phyloP scores from a whole-genome alignment of 2,797 vertebrate genomes.

The Mormyrus hasselquistii region DNA sequence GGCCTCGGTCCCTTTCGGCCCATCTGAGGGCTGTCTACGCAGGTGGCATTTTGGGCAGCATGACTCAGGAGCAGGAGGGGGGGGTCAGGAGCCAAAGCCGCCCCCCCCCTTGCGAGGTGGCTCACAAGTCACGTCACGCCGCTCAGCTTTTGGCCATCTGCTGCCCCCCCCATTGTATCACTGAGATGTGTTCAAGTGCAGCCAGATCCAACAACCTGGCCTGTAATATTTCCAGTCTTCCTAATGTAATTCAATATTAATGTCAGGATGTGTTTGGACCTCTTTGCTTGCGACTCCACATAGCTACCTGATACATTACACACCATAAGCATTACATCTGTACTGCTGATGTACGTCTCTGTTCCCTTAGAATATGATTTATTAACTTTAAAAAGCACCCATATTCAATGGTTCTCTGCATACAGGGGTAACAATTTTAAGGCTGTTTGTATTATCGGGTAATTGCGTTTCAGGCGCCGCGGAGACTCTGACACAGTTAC shows the following conservation, averaged over 20 bases:
- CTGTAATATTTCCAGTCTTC: background rate
- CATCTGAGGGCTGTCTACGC: background rate
- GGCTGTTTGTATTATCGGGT: conserved; percentile 39
- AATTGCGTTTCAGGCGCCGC: conserved; percentile 36
- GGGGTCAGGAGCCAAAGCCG: background rate
- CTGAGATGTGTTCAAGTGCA: background rate
- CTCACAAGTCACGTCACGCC: background rate
- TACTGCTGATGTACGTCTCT: background rate
- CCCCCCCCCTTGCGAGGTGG: background rate
- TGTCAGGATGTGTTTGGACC: background rate
- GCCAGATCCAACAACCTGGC: background rate
- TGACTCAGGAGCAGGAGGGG: background rate
- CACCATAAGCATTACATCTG: background rate
- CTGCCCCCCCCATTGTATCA: background rate
- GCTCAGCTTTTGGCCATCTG: background rate
- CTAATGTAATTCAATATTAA: background rate
- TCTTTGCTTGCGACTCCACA: background rate
- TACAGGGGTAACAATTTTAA: background rate
- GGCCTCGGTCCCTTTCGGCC: background rate
- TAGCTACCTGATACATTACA: background rate
- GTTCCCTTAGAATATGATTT: background rate
- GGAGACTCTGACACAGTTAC: conserved; percentile 39
- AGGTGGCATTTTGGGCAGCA: background rate
- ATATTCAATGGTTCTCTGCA: background rate
- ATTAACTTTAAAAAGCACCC: background rate